Percentiles rank a stretch among this genome's conserved stretches.
Conservation (phyloP, 2,888 invertebrate species). For the Pristionchus exspectatus region DNA sequence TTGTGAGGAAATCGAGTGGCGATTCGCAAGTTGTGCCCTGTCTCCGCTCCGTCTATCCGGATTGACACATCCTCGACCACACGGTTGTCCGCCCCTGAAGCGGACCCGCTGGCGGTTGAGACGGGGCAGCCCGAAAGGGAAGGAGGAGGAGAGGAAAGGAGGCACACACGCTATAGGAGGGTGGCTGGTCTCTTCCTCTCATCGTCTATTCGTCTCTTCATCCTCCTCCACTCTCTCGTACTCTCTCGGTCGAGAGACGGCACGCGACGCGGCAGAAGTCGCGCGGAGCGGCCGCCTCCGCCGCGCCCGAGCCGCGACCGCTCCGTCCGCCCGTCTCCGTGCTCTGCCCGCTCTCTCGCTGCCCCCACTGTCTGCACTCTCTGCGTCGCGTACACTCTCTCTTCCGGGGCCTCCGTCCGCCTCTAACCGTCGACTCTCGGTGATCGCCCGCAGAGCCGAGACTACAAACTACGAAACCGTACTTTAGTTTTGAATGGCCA, state of each 20-base stretch:
- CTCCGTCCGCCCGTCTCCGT: constrained; percentile 7
- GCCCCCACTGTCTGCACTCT: constrained; percentile 35
- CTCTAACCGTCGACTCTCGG: constrained; percentile 24
- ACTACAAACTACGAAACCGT: constrained; percentile 52
- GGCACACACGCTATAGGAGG: constrained; percentile 36
- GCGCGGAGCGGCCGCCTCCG: constrained; percentile 29
- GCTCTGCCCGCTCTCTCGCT: neutral
- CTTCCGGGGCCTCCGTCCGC: neutral
- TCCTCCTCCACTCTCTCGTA: constrained; percentile 9
- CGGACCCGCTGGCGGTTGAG: neutral
- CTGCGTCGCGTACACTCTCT: constrained; percentile 23
- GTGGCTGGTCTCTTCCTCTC: constrained; percentile 16
- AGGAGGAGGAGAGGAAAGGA: neutral
- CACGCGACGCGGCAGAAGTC: constrained; percentile 38
- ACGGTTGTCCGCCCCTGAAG: neutral
- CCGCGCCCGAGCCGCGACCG: constrained; percentile 37
- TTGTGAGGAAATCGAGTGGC: neutral
- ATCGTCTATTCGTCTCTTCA: neutral
- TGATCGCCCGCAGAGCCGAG: constrained; percentile 25
- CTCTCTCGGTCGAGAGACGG: constrained; percentile 3
- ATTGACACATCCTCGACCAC: neutral
- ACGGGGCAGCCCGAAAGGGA: constrained; percentile 1
- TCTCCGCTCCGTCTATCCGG: neutral
- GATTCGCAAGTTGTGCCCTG: neutral
- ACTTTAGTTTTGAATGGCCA: constrained; percentile 2